Conservation (phyloP, 1,140 invertebrate genomes). For the Bombus breviceps region DNA sequence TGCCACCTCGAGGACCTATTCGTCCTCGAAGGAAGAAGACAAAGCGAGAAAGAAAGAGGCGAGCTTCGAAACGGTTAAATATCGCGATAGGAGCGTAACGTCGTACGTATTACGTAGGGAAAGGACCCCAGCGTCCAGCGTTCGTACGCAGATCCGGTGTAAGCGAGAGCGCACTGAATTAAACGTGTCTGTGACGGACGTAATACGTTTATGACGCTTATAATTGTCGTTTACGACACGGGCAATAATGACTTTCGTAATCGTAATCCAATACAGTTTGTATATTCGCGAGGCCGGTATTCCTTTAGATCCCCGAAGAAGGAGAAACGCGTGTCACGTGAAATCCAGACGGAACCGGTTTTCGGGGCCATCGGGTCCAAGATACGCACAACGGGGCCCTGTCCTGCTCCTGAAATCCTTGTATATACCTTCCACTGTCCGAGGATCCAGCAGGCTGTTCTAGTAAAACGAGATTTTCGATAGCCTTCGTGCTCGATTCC, state of each 20-base stretch:
- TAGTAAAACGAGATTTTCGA: slow-evolving; percentile 51
- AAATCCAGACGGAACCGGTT: slow-evolving; percentile 62
- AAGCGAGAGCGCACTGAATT: not conserved
- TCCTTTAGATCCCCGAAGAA: slow-evolving; percentile 57
- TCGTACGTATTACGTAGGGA: too few relatives aligned
- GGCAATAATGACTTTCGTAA: slow-evolving; percentile 17
- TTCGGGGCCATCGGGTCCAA: slow-evolving; percentile 56
- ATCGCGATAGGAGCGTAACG: not conserved
- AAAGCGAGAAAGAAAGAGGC: not conserved
- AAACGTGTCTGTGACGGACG: not conserved
- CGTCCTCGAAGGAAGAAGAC: not conserved
- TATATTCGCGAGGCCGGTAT: slow-evolving; percentile 30
- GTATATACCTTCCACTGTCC: slow-evolving; percentile 18
- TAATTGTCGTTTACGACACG: slow-evolving; percentile 35
- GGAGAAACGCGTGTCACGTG: slow-evolving; percentile 61
- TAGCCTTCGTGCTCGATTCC: slow-evolving; percentile 12
- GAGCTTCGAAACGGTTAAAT: not conserved
- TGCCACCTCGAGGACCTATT: not conserved
- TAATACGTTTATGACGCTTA: not conserved
- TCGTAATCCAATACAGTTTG: slow-evolving; percentile 33
- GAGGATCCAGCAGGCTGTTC: slow-evolving; percentile 30
- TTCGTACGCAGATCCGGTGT: not conserved
- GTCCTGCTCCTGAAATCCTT: slow-evolving; percentile 66
- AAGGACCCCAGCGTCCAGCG: not conserved
- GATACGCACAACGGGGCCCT: slow-evolving; percentile 41